Evolutionary conservation across 1,140 invertebrate species (phyloP).

Genomic region (Augochlora pura): DNA sequence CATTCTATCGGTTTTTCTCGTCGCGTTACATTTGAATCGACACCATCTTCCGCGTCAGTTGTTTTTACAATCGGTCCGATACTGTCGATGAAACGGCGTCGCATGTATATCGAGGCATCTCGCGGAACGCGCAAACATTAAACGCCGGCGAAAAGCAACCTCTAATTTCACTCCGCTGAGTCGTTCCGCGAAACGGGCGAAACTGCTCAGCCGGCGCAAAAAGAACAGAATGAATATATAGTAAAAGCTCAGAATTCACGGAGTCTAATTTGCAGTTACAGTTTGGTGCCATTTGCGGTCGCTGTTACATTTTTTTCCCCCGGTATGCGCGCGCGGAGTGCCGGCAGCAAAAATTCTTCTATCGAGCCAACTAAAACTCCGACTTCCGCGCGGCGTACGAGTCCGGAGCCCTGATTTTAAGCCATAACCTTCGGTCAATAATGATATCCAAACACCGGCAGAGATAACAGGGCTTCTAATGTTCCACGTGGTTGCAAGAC

Average conservation of each 20-base stretch:
- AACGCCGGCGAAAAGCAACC: slow-evolving; percentile 4
- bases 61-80: slow-evolving; percentile 35
- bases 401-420: neutral
- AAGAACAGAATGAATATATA: neutral
- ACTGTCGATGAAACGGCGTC: neutral
- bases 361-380: neutral
- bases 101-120: neutral
- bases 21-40: slow-evolving; percentile 34
- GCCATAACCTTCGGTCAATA: neutral
- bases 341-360: neutral
- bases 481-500: too few relatives aligned
- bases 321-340: too few relatives aligned
- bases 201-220: neutral
- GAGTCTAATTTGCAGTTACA: slow-evolving; percentile 28
- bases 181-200: neutral
- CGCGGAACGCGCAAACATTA: slow-evolving; percentile 15
- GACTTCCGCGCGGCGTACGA: neutral
- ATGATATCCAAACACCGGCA: neutral
- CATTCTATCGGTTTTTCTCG: slow-evolving; percentile 22
- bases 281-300: neutral
- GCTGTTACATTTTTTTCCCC: neutral
- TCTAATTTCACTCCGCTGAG: slow-evolving; percentile 8
- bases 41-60: slow-evolving; percentile 25
- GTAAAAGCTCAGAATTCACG: neutral
- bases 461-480: neutral